phyloP scores from a whole-genome alignment of 1,140 invertebrate species.

The Mactra quadrangularis region DNA sequence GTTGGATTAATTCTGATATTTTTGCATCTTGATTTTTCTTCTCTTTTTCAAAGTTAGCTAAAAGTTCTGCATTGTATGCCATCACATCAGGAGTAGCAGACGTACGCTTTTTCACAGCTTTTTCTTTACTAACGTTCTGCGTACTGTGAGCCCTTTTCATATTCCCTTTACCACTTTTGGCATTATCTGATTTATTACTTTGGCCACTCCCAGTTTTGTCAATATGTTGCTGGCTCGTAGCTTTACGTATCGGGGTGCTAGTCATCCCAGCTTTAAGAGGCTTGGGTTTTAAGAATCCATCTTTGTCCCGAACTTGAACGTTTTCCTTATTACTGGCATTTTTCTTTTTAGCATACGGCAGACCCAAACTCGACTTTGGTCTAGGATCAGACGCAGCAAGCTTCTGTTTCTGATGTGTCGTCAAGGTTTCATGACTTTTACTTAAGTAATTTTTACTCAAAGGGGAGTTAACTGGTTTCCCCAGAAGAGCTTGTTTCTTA shows the following conservation, averaged over 20 bases:
- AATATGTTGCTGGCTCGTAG: conserved; percentile 80
- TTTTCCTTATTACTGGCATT: conserved; percentile 69
- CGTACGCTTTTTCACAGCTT: conserved; percentile 74
- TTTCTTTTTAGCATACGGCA: conserved; percentile 56
- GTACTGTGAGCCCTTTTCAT: conserved; percentile 81
- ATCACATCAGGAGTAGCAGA: conserved; percentile 82
- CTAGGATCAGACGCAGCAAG: conserved; percentile 63
- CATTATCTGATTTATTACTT: conserved; percentile 1
- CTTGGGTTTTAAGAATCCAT: conserved; percentile 69
- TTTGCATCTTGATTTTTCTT: conserved; percentile 81
- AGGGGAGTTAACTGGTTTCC: conserved; percentile 62
- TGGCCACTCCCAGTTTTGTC: conserved; percentile 70
- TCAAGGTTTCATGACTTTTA: conserved; percentile 82
- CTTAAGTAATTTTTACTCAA: conserved; percentile 78
- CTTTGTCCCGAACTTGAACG: conserved; percentile 62
- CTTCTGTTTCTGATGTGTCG: conserved; percentile 74
- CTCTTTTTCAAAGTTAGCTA: conserved; percentile 83
- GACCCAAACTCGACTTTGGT: conserved; percentile 72
- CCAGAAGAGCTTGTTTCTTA: conserved; percentile 61
- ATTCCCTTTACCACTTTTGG: conserved; percentile 65
- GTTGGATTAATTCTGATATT: conserved; percentile 82
- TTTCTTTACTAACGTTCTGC: conserved; percentile 82
- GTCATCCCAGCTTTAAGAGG: conserved; percentile 64
- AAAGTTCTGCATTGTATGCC: conserved; percentile 83
- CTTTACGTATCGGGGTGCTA: conserved; percentile 75